phyloP scores from a whole-genome alignment of 2,888 invertebrate species.

The Drosophila flavopinicola region DNA sequence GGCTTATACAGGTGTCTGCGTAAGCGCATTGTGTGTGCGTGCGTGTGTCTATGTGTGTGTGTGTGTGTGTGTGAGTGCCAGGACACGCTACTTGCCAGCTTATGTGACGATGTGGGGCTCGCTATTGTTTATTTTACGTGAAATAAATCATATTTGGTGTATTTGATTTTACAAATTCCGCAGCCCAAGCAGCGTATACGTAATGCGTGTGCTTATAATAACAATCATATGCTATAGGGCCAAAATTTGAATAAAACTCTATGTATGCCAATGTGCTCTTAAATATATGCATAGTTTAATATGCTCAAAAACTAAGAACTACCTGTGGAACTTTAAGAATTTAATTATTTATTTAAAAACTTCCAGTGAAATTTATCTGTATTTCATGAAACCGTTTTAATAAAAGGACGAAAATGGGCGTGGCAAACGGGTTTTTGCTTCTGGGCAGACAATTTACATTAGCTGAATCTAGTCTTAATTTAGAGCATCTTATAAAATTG shows the following conservation, averaged over 20 bases:
- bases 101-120: slow-evolving; percentile 47
- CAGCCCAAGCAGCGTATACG: slow-evolving; percentile 21
- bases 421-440: too few species aligned
- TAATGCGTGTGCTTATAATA: slow-evolving; percentile 23
- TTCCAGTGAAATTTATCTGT: too few species aligned
- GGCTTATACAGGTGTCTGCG: slow-evolving; percentile 61
- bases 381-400: too few species aligned
- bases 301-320: too few species aligned
- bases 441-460: too few species aligned
- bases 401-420: too few species aligned
- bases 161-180: slow-evolving; percentile 46
- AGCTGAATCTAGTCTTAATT: too few species aligned
- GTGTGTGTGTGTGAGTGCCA: slow-evolving; percentile 22
- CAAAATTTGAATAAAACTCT: not conserved
- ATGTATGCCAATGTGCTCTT: too few species aligned
- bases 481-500: too few species aligned
- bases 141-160: slow-evolving; percentile 74
- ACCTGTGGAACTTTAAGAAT: too few species aligned
- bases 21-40: slow-evolving; percentile 19
- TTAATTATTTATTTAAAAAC: too few species aligned
- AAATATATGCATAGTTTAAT: too few species aligned
- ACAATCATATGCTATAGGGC: slow-evolving; percentile 5
- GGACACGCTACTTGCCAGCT: slow-evolving; percentile 47
- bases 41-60: slow-evolving; percentile 11
- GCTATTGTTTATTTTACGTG: slow-evolving; percentile 72